A percentile compares a stretch with the other conserved stretches of the same genome.
Evolutionary conservation across 2,888 invertebrate species (phyloP).

Genomic region (Andricus quercusramuli): DNA sequence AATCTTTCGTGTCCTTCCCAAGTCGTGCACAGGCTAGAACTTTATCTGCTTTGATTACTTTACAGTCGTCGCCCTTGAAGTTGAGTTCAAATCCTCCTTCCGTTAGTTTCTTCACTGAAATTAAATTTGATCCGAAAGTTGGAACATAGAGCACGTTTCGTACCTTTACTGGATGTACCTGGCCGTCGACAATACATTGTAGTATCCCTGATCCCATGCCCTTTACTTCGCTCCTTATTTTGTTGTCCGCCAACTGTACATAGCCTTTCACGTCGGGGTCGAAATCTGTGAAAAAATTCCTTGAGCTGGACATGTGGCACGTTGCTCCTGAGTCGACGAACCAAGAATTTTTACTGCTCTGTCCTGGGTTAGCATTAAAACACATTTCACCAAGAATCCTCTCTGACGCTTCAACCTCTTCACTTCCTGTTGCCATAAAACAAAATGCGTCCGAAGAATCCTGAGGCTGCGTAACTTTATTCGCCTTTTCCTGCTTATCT

Average conservation of each 20-base stretch:
- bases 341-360: neutral
- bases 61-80: too few relatives aligned
- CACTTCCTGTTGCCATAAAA: neutral
- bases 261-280: constrained; percentile 4
- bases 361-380: neutral
- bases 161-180: constrained; percentile 38
- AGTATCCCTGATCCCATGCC: too few relatives aligned
- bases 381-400: neutral
- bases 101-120: constrained; percentile 43
- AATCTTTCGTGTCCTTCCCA: neutral
- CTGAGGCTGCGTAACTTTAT: constrained; percentile 24
- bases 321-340: neutral
- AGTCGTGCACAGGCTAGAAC: neutral
- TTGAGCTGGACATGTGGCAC: neutral
- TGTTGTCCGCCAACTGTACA: constrained; percentile 41
- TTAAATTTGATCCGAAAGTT: constrained; percentile 26
- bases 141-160: constrained; percentile 54
- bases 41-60: neutral
- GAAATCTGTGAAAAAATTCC: constrained; percentile 20
- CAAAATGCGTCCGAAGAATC: neutral
- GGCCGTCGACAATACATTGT: neutral
- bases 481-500: constrained; percentile 18
- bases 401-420: neutral
- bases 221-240: constrained; percentile 43
- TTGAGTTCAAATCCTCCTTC: constrained; percentile 30